Conservation (phyloP, 2,888 invertebrate genomes). For the Melieria picta region DNA sequence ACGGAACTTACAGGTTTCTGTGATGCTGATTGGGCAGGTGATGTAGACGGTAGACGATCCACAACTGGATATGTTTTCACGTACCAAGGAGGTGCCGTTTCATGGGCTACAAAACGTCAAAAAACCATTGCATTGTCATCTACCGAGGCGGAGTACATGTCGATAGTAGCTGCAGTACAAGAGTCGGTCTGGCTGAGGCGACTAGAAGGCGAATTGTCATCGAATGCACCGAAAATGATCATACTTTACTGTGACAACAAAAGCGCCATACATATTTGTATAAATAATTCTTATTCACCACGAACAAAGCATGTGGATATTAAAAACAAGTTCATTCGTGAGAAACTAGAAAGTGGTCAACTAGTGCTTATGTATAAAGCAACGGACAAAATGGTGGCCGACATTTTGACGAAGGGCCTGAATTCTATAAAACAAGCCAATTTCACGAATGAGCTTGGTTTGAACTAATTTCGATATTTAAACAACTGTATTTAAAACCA, state of each 20-base stretch:
- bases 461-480: too few species aligned
- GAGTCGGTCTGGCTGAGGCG: conserved; percentile 35
- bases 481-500: too few species aligned
- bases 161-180: conserved; percentile 35
- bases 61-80: conserved; percentile 40
- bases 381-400: conserved; percentile 24
- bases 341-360: conserved; percentile 11
- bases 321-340: conserved; percentile 27
- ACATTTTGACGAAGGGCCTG: conserved; percentile 20
- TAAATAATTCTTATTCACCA: conserved; percentile 26
- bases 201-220: conserved; percentile 24
- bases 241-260: conserved; percentile 29
- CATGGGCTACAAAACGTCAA: conserved; percentile 38
- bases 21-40: conserved; percentile 38
- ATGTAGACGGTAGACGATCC: conserved; percentile 33
- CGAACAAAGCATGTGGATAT: conserved; percentile 32
- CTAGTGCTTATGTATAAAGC: conserved; percentile 14
- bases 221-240: conserved; percentile 1
- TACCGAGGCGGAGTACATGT: conserved; percentile 42
- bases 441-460: too few species aligned
- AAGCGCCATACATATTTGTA: conserved; percentile 27
- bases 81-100: conserved; percentile 34
- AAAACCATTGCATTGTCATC: conserved; percentile 38
- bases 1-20: conserved; percentile 33
- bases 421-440: too few species aligned